Percentiles rank a stretch among this genome's conserved stretches.
These are phyloP conservation scores for Alosa sapidissima DNA, from an alignment of 2,797 vertebrate species.

Conservation along the genomic window DNA sequence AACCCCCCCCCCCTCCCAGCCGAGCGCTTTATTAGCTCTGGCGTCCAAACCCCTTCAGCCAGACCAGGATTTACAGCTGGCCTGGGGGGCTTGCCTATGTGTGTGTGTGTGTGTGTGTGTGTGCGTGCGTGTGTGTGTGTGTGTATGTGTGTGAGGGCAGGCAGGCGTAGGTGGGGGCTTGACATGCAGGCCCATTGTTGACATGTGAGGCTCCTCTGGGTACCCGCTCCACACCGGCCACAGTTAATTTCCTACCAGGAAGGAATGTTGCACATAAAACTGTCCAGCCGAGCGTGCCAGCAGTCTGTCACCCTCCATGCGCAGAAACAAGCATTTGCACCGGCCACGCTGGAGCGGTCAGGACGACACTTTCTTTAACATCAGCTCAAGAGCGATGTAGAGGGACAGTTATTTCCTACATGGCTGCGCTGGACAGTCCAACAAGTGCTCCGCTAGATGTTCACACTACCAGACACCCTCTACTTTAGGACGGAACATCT, in stretches of 20 bases:
- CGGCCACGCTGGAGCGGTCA: slow-evolving; percentile 26
- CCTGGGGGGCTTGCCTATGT: slow-evolving; percentile 27
- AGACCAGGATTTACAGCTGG: slow-evolving; percentile 45
- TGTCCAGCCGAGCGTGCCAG: slow-evolving; percentile 56
- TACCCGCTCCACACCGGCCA: slow-evolving; percentile 46
- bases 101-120: neutral
- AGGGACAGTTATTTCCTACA: slow-evolving; percentile 28
- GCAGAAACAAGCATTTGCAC: slow-evolving; percentile 50
- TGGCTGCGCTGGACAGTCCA: neutral
- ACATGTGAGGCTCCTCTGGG: slow-evolving; percentile 58
- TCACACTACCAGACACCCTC: neutral
- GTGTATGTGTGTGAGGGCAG: neutral
- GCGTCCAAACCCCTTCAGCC: slow-evolving; percentile 57
- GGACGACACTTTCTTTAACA: slow-evolving; percentile 14
- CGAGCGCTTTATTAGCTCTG: slow-evolving; percentile 50
- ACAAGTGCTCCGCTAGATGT: neutral
- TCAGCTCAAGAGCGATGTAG: slow-evolving; percentile 2
- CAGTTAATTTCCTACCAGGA: slow-evolving; percentile 70
- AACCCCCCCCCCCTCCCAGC: slow-evolving; percentile 21
- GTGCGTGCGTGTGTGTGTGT: slow-evolving; percentile 6
- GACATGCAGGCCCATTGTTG: slow-evolving; percentile 63
- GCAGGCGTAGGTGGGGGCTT: neutral
- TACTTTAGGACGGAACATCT: neutral
- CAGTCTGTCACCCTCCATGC: slow-evolving; percentile 55
- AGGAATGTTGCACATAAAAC: slow-evolving; percentile 73